Conservation (phyloP, 2,888 invertebrate genomes). For the Nomada lathburiana region DNA sequence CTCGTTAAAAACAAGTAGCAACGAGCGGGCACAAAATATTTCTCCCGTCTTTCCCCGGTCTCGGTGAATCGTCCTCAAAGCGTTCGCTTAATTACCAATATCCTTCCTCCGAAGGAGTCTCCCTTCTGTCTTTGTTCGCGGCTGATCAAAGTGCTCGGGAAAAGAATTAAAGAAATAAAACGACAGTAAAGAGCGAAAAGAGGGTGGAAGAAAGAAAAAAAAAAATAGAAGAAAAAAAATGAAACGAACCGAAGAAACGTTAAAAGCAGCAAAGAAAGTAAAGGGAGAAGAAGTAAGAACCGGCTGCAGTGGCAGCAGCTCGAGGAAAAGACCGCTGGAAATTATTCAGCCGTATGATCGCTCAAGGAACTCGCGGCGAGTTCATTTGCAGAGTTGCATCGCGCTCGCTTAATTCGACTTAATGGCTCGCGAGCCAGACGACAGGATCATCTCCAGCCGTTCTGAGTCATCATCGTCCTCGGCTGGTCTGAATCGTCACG, state of each 20-base stretch:
- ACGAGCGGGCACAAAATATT: constrained; percentile 41
- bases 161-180: constrained; percentile 6
- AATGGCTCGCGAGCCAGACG: constrained; percentile 29
- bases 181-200: too few relatives aligned
- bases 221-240: not conserved
- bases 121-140: constrained; percentile 24
- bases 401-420: constrained; percentile 33
- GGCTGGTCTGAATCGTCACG: constrained; percentile 10
- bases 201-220: not conserved
- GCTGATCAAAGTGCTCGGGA: constrained; percentile 27
- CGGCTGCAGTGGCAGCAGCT: not conserved
- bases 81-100: constrained; percentile 47
- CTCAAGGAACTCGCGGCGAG: constrained; percentile 31
- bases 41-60: not conserved
- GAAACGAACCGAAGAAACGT: not conserved
- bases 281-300: not conserved
- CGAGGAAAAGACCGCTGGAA: constrained; percentile 19
- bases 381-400: constrained; percentile 31
- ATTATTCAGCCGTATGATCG: constrained; percentile 54
- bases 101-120: not conserved
- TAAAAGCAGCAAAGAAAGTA: constrained; percentile 9
- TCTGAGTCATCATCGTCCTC: not conserved
- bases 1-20: not conserved
- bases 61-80: constrained; percentile 6
- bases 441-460: constrained; percentile 10